Evolutionary conservation across 2,113 vertebrate genomes (phyloP), one percentile per base, ranked within the genome.

Genomic region (Etia nguti): DNA sequence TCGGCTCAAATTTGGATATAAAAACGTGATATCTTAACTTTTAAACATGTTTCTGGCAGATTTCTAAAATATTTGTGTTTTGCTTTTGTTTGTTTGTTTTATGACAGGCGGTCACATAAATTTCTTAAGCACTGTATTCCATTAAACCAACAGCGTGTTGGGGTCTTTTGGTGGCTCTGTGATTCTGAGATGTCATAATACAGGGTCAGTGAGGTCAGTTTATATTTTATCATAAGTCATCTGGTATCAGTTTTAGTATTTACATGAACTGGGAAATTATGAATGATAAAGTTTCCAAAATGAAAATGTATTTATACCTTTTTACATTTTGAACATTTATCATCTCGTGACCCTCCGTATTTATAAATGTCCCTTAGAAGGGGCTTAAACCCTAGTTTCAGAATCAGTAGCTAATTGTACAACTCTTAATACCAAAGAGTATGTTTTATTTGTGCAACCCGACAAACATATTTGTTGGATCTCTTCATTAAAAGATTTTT

Each of bases 311-410:
- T 48, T 10, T 50, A 50, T 77, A 20, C 46, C 26, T 52, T 77
- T 77, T n/a, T 2, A 31, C 73, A 52, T 50, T 77, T 29, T 29
- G 16, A 26, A 24, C 22, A 50, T 50, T 50, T 50, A 52, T 77
- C 70, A 50, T n/a, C 12, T 31, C 20, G 6, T 13, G 16, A 34
- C 46, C 18, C 0, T 31, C 0, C 20, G 2, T n/a, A 6, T 77
- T 13, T 31, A 77, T 8, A 48, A 20, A 11, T 12, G 16, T 8
- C 43, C 43, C 24, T 50, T 8, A 50, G 26, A 50, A 77, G 29
- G 24, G 16, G 16, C 10, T 50, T 12, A 50, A 50, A 50, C 16
- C 1, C 24, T 26, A 50, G 2, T 20, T 77, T 50, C 16, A 29
- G 16, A 50, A 77, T 77, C 43, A 0, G 24, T 6, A 29, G 6